phyloP scores from a whole-genome alignment of 1,140 invertebrate species.

The Magallana ariakensis region DNA sequence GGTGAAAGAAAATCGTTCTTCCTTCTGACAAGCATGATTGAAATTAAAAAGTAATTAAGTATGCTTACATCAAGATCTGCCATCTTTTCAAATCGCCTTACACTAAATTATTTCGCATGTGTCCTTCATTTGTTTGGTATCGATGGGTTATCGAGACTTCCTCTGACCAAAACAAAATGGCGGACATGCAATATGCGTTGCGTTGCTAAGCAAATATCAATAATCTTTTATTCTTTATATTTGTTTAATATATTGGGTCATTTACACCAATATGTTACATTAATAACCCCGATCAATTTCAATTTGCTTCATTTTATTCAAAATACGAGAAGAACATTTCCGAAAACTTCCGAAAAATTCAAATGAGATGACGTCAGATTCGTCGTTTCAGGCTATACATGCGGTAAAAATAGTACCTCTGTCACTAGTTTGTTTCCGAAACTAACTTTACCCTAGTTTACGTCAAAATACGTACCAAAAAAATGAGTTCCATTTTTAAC shows the following conservation, averaged over 20 bases:
- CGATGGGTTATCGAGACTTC: constrained; percentile 24
- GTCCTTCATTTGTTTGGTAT: constrained; percentile 31
- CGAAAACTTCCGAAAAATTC: constrained; percentile 12
- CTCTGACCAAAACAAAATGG: constrained; percentile 53
- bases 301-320: background rate
- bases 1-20: no score
- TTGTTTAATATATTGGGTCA: background rate
- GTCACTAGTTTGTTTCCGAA: no score
- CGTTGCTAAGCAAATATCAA: constrained; percentile 56
- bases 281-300: no score
- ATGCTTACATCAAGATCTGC: constrained; percentile 18
- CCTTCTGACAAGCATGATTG: no score
- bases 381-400: background rate
- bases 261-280: no score
- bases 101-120: constrained; percentile 15
- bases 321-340: background rate
- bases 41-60: background rate
- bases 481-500: constrained; percentile 6
- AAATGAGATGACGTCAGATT: constrained; percentile 19
- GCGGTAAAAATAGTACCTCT: no score
- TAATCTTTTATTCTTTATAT: constrained; percentile 29
- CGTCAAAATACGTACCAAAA: background rate
- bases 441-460: background rate
- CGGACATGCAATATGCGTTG: constrained; percentile 49
- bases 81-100: constrained; percentile 19